These are phyloP conservation scores for Cantharis rustica DNA, from an alignment of 2,888 invertebrate species.

Conservation along the genomic window DNA sequence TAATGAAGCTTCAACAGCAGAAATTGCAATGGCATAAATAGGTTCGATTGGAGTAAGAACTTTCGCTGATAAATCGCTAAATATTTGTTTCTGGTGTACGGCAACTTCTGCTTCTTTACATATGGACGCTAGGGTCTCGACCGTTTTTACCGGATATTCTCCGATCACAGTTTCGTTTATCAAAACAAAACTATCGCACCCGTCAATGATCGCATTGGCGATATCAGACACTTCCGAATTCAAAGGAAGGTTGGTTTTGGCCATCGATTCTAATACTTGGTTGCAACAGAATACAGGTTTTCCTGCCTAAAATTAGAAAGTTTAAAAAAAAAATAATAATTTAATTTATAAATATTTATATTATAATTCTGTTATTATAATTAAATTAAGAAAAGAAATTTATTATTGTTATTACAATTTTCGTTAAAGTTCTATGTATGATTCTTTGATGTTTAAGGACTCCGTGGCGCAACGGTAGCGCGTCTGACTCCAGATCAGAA, in stretches of 20 bases:
- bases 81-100: slow-evolving; percentile 78
- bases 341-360: too few species aligned
- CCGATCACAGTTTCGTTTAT: slow-evolving; percentile 82
- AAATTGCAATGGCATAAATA: slow-evolving; percentile 71
- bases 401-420: too few species aligned
- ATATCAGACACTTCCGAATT: slow-evolving; percentile 85
- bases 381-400: too few species aligned
- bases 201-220: slow-evolving; percentile 90
- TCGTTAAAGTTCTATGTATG: not conserved
- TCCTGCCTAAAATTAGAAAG: slow-evolving; percentile 62
- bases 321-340: not conserved
- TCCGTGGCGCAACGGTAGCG: slow-evolving; percentile 98
- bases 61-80: slow-evolving; percentile 65
- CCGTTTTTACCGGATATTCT: slow-evolving; percentile 73
- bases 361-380: too few species aligned
- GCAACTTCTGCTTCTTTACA: slow-evolving; percentile 86
- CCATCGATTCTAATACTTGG: slow-evolving; percentile 82
- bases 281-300: slow-evolving; percentile 89
- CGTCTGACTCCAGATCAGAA: slow-evolving; percentile 98
- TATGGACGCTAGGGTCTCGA: slow-evolving; percentile 72
- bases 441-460: slow-evolving; percentile 58
- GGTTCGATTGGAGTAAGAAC: slow-evolving; percentile 57
- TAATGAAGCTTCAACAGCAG: slow-evolving; percentile 75
- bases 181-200: slow-evolving; percentile 87
- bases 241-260: slow-evolving; percentile 75